phyloP scores from a whole-genome alignment of 2,113 vertebrate species.

The Passer montanus region DNA sequence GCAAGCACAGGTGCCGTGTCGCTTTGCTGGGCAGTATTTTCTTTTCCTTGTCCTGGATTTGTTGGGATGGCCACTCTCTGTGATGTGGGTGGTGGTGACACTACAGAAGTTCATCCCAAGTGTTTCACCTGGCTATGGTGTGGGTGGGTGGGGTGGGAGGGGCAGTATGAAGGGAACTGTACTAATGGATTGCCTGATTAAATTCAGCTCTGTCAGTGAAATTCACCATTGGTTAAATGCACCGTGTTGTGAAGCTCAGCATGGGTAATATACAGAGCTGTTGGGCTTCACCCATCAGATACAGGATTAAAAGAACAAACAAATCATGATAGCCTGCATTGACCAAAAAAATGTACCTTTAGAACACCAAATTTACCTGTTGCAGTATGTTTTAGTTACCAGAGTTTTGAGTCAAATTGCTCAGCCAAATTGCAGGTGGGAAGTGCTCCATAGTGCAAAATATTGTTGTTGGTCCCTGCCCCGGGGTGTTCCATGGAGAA shows the following conservation, averaged over 20 bases:
- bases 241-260: background rate
- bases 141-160: background rate
- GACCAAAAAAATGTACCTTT: background rate
- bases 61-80: background rate
- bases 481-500: background rate
- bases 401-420: conserved; percentile 13
- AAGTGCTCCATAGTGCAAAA: background rate
- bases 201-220: background rate
- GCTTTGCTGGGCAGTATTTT: conserved; percentile 41
- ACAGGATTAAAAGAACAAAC: background rate
- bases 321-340: background rate
- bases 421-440: background rate
- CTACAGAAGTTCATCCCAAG: background rate
- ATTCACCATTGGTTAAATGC: background rate
- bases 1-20: background rate
- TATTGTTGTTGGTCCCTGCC: background rate
- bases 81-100: background rate
- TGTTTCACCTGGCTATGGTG: background rate
- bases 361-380: background rate
- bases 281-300: background rate
- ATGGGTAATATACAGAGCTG: background rate
- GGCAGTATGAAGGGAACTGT: background rate
- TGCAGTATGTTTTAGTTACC: background rate
- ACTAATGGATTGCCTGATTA: background rate
- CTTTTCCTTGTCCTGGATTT: background rate